Conservation (phyloP, 1,140 invertebrate genomes). For the Nasonia giraulti region DNA sequence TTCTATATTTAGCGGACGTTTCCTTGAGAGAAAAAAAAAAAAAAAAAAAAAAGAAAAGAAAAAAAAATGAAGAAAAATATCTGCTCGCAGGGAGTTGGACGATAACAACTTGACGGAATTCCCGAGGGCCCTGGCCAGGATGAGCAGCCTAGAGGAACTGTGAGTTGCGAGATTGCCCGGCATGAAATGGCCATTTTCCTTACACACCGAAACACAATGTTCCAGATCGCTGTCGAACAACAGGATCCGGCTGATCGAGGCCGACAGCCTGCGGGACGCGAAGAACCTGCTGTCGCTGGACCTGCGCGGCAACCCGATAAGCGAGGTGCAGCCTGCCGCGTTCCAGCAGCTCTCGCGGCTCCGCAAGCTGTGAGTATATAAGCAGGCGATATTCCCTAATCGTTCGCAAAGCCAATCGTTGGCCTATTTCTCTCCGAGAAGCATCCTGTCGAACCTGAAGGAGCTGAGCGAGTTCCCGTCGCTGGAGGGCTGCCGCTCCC, state of each 20-base stretch:
- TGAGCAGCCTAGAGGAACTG: constrained; percentile 82
- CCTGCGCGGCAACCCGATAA: constrained; percentile 82
- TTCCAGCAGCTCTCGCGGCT: constrained; percentile 80
- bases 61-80: not conserved
- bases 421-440: constrained; percentile 63
- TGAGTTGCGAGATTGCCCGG: constrained; percentile 73
- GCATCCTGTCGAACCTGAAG: constrained; percentile 89
- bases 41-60: too few relatives aligned
- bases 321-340: constrained; percentile 78
- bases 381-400: too few relatives aligned
- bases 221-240: constrained; percentile 82
- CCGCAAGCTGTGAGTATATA: constrained; percentile 80
- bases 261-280: constrained; percentile 77
- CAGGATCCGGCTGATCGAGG: constrained; percentile 79
- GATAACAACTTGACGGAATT: constrained; percentile 82
- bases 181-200: constrained; percentile 33
- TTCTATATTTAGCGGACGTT: not conserved
- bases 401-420: too few relatives aligned
- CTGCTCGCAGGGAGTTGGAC: constrained; percentile 79
- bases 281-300: constrained; percentile 79
- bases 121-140: constrained; percentile 78
- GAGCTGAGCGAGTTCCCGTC: constrained; percentile 86
- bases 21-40: not conserved
- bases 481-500: constrained; percentile 83
- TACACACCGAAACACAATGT: not conserved